Conservation (phyloP, 2,888 invertebrate genomes). For the Diadegma fenestrale region DNA sequence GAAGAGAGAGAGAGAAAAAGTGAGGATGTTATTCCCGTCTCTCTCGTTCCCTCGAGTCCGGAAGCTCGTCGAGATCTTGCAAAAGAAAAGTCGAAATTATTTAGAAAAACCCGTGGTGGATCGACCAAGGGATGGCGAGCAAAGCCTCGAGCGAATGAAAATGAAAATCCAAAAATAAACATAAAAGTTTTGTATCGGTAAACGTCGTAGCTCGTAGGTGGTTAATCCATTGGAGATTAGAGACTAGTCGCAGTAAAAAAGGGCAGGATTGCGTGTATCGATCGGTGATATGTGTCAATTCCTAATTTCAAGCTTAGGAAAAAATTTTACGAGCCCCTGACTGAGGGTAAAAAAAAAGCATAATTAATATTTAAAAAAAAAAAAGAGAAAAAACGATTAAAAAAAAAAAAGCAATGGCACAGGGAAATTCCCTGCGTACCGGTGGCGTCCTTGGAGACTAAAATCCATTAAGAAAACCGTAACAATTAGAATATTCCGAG, state of each 20-base stretch:
- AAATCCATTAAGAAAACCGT: constrained; percentile 78
- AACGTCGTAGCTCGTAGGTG: constrained; percentile 62
- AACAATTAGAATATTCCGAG: constrained; percentile 77
- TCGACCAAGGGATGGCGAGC: constrained; percentile 39
- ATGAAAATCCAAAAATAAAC: background rate
- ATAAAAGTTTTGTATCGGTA: constrained; percentile 45
- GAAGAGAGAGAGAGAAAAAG: constrained; percentile 3
- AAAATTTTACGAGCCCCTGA: background rate
- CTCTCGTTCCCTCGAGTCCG: constrained; percentile 9
- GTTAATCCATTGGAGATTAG: constrained; percentile 71
- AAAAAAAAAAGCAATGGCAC: constrained; percentile 51
- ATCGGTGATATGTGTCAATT: constrained; percentile 61
- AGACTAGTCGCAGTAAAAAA: constrained; percentile 76
- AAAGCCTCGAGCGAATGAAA: constrained; percentile 1
- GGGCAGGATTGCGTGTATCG: constrained; percentile 46
- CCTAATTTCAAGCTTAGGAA: constrained; percentile 52
- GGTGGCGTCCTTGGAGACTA: constrained; percentile 74
- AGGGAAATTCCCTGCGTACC: constrained; percentile 67
- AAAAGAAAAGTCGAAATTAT: constrained; percentile 7
- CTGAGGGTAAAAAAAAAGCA: constrained; percentile 37
- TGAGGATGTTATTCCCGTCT: too few species aligned
- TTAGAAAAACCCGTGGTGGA: constrained; percentile 26
- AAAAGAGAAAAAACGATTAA: constrained; percentile 1
- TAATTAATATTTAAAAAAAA: constrained; percentile 8
- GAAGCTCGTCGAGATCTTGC: background rate